Percentiles rank a stretch among this genome's conserved stretches.
These are phyloP conservation scores for Poecile montanus DNA, from an alignment of 2,797 vertebrate species.

Conservation along the genomic window DNA sequence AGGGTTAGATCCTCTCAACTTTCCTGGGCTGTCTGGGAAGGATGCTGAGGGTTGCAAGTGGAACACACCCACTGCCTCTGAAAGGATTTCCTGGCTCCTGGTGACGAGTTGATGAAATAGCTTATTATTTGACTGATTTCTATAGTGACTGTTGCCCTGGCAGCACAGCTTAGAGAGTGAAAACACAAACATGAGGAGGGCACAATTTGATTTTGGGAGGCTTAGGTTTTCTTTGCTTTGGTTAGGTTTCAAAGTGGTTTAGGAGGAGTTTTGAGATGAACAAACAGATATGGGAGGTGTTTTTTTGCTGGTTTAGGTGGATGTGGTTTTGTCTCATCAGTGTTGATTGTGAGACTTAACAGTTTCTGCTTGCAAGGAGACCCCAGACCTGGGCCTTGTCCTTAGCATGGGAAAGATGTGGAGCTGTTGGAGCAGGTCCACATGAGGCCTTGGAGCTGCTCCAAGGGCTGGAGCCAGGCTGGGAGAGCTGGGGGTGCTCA, in stretches of 20 bases:
- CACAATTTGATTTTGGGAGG: not conserved
- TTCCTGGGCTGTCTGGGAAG: not conserved
- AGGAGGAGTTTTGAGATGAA: not conserved
- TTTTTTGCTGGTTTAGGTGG: not conserved
- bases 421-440: not conserved
- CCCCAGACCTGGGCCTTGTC: not conserved
- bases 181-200: not conserved
- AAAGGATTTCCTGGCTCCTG: not conserved
- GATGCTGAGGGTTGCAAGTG: not conserved
- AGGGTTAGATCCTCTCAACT: not conserved
- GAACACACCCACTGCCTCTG: not conserved
- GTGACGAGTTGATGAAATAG: not conserved
- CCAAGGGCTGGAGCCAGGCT: not conserved
- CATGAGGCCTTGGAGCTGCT: not conserved
- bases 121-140: slow-evolving; percentile 17
- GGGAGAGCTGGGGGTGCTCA: not conserved
- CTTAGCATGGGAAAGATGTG: accelerated
- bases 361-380: not conserved
- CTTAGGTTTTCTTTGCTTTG: not conserved
- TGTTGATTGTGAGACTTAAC: not conserved
- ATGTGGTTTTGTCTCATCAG: not conserved
- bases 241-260: not conserved
- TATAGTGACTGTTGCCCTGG: slow-evolving; percentile 59
- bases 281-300: not conserved
- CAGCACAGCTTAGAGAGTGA: slow-evolving; percentile 4